Evolutionary conservation across 2,797 vertebrate species (phyloP).

Genomic region (Melopsittacus undulatus): DNA sequence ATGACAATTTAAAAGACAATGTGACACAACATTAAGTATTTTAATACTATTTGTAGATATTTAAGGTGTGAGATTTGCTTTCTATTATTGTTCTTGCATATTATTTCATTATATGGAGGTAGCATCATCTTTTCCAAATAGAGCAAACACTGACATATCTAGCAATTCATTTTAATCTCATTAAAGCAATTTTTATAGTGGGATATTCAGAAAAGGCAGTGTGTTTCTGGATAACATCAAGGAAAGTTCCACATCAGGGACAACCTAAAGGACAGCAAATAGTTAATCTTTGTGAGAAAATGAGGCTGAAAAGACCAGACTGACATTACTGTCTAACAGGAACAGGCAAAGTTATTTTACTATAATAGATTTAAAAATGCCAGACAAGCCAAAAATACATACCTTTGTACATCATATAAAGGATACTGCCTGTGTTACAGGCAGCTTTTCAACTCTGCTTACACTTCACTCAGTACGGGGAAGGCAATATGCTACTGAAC

Average conservation of each 20-base stretch:
- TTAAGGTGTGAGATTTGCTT: neutral
- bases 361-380: neutral
- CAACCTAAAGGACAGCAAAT: neutral
- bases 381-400: neutral
- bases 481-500: neutral
- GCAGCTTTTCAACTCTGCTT: conserved; percentile 3
- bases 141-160: neutral
- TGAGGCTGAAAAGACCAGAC: neutral
- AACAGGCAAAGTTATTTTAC: neutral
- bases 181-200: neutral
- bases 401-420: neutral
- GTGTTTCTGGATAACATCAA: neutral
- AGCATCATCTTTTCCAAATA: neutral
- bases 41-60: neutral
- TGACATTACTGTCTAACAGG: neutral
- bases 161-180: neutral
- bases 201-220: neutral
- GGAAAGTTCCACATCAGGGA: neutral
- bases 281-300: neutral
- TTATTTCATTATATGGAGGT: neutral
- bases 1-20: neutral
- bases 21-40: neutral
- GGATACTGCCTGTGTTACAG: neutral
- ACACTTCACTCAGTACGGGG: neutral
- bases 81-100: neutral